Evolutionary conservation across 2,797 vertebrate genomes (phyloP).

Genomic region (Danio aesculapii): DNA sequence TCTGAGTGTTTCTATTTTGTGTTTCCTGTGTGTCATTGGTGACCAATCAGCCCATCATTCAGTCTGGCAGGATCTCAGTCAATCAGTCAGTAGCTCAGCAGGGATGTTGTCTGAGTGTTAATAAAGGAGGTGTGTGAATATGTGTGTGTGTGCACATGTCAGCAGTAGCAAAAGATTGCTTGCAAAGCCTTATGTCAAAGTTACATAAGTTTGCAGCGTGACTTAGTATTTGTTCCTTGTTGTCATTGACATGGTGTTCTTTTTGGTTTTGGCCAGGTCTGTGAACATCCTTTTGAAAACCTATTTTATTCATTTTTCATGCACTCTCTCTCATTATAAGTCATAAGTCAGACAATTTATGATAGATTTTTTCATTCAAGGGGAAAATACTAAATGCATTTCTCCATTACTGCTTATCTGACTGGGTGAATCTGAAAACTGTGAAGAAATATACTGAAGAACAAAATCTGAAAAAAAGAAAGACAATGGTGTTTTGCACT

Average conservation of each 20-base stretch:
- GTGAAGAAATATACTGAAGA: neutral
- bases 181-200: neutral
- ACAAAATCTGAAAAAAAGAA: neutral
- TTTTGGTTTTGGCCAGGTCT: constrained; percentile 1
- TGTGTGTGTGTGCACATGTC: neutral
- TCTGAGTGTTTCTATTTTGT: neutral
- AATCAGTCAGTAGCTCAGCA: neutral
- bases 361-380: neutral
- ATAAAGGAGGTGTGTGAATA: neutral
- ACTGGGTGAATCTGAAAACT: neutral
- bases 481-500: neutral
- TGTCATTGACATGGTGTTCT: constrained; percentile 22
- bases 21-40: constrained; percentile 1
- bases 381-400: neutral
- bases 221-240: constrained; percentile 1
- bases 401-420: neutral
- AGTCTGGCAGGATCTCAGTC: neutral
- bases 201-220: constrained; percentile 23
- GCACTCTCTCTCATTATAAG: constrained; percentile 42
- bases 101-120: constrained; percentile 7
- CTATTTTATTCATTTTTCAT: neutral
- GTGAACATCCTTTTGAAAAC: constrained; percentile 3
- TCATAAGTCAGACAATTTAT: neutral
- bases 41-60: neutral
- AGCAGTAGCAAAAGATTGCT: neutral